These are phyloP conservation scores for Clarias platycephalus DNA, from an alignment of 2,797 vertebrate species.

Conservation along the genomic window DNA sequence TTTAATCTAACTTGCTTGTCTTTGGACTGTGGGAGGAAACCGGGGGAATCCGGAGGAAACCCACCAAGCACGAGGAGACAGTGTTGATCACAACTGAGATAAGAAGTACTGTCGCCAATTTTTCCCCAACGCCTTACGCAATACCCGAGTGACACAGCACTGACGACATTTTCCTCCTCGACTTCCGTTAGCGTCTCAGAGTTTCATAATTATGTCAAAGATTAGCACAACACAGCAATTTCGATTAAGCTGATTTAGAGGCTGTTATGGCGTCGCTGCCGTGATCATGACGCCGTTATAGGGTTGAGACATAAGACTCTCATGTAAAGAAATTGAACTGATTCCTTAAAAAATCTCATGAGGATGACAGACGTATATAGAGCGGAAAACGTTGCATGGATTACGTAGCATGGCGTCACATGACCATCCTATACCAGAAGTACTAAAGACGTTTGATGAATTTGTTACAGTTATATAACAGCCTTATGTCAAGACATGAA, in stretches of 20 bases:
- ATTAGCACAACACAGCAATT: no score
- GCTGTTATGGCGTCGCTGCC: no score
- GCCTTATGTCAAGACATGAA: not conserved
- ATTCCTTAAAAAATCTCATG: not conserved
- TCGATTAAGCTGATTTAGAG: no score
- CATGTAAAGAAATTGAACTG: not conserved
- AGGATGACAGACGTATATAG: not conserved
- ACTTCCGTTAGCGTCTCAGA: not conserved
- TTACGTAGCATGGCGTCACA: not conserved
- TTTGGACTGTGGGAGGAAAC: no score
- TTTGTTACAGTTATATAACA: not conserved
- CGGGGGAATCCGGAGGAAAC: no score
- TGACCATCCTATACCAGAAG: not conserved
- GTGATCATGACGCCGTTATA: not conserved
- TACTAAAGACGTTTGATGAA: not conserved
- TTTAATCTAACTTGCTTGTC: no score
- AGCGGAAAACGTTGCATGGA: no score
- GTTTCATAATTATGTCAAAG: not conserved
- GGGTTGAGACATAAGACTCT: not conserved
- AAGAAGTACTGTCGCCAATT: not conserved
- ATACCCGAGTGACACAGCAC: not conserved
- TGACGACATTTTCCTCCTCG: not conserved
- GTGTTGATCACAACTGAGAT: not conserved
- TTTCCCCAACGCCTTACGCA: not conserved
- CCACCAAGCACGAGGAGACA: no score